phyloP scores from a whole-genome alignment of 2,113 vertebrate genomes.

The Chaetorhynchus papuensis region DNA sequence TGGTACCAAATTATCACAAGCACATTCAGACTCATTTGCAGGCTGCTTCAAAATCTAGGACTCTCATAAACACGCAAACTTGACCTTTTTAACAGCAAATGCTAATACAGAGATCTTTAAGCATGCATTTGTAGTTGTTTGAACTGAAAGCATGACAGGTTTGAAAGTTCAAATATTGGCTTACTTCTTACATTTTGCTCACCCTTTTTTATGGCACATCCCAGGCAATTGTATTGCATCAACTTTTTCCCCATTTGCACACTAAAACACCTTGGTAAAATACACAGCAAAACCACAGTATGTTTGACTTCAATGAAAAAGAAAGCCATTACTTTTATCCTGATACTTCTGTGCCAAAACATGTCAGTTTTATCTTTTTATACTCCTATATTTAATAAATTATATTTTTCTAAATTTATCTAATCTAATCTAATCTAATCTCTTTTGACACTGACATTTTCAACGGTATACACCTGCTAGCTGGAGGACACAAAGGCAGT shows the following conservation, averaged over 20 bases:
- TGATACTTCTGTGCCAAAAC: background rate
- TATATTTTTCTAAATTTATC: background rate
- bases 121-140: background rate
- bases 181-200: background rate
- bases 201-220: background rate
- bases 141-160: background rate
- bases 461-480: background rate
- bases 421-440: background rate
- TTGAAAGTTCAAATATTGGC: background rate
- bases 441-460: background rate
- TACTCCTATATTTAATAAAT: background rate
- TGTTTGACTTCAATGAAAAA: background rate
- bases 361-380: background rate
- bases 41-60: background rate
- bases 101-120: background rate
- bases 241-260: background rate
- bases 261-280: background rate
- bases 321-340: background rate
- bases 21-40: background rate
- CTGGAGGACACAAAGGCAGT: background rate
- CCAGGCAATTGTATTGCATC: background rate
- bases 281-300: background rate
- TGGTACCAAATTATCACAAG: background rate
- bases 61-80: background rate
- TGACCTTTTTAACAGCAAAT: background rate